phyloP scores from a whole-genome alignment of 2,888 invertebrate species.

The Andrena dorsata region DNA sequence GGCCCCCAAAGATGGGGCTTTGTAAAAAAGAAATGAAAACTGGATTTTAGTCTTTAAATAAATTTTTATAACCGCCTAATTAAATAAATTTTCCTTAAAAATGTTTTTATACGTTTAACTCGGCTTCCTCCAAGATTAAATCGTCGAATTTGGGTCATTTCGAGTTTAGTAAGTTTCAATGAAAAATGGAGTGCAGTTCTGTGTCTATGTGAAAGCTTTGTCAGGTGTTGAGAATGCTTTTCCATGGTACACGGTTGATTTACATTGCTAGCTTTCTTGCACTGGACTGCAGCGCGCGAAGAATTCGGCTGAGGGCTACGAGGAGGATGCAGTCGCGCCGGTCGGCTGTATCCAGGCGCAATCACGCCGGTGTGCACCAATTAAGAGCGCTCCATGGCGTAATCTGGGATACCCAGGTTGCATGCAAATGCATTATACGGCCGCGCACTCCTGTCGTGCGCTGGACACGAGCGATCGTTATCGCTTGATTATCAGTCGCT shows the following conservation, averaged over 20 bases:
- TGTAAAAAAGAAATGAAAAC: no score
- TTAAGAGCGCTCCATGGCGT: slow-evolving; percentile 73
- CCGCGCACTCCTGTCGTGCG: slow-evolving; percentile 21
- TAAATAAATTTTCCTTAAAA: no score
- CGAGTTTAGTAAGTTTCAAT: no score
- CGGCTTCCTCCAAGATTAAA: no score
- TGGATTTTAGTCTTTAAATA: no score
- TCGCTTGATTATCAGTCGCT: slow-evolving; percentile 56
- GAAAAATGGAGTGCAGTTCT: no score
- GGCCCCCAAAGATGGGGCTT: no score
- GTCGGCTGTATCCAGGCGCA: slow-evolving; percentile 50
- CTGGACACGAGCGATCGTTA: slow-evolving; percentile 57
- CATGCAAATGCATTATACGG: slow-evolving; percentile 70
- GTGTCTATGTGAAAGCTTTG: background rate
- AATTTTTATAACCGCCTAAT: no score
- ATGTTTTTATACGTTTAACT: no score
- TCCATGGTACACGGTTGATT: slow-evolving; percentile 5
- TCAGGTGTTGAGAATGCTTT: slow-evolving; percentile 34
- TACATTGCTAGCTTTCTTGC: slow-evolving; percentile 1
- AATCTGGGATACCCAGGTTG: slow-evolving; percentile 73
- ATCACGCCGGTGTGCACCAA: slow-evolving; percentile 67
- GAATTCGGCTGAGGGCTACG: slow-evolving; percentile 36
- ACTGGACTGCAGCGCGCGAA: slow-evolving; percentile 39
- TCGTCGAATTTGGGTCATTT: no score
- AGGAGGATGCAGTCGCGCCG: slow-evolving; percentile 51